phyloP scores from a whole-genome alignment of 2,797 vertebrate species.

The Allobates femoralis region DNA sequence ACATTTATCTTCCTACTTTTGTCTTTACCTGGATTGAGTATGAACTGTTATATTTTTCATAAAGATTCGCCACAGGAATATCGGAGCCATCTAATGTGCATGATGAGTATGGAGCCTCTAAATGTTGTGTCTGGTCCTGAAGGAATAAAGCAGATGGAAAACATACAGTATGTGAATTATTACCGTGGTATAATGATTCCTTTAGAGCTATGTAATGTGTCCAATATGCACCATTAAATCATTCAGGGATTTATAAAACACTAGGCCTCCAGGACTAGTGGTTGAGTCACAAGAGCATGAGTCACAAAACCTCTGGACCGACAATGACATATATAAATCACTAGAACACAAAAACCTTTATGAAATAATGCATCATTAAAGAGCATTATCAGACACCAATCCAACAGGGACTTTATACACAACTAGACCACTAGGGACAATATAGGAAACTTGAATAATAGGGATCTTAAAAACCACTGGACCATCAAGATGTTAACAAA shows the following conservation, averaged over 20 bases:
- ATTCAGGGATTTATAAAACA: not conserved
- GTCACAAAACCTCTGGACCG: too few relatives aligned
- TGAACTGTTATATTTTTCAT: constrained; percentile 71
- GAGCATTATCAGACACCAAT: too few relatives aligned
- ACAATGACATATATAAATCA: too few relatives aligned
- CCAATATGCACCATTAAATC: not conserved
- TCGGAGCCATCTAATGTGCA: constrained; percentile 79
- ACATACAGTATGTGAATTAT: not conserved
- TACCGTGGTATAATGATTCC: not conserved
- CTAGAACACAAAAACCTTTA: too few relatives aligned
- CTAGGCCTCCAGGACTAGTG: not conserved
- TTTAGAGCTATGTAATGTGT: not conserved
- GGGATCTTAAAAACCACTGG: not conserved
- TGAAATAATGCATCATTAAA: too few relatives aligned
- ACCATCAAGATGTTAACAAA: not conserved
- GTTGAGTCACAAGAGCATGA: too few relatives aligned
- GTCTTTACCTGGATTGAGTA: constrained; percentile 79
- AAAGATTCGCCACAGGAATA: constrained; percentile 74
- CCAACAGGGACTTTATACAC: not conserved
- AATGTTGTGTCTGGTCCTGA: constrained; percentile 78
- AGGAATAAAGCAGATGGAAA: not conserved
- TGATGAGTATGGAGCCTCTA: constrained; percentile 76
- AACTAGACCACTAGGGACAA: not conserved
- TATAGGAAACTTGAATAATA: not conserved
- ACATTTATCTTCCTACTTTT: not conserved